These are phyloP conservation scores for Zhuqinia jingwanae DNA, from an alignment of 2,888 invertebrate species.

Conservation along the genomic window DNA sequence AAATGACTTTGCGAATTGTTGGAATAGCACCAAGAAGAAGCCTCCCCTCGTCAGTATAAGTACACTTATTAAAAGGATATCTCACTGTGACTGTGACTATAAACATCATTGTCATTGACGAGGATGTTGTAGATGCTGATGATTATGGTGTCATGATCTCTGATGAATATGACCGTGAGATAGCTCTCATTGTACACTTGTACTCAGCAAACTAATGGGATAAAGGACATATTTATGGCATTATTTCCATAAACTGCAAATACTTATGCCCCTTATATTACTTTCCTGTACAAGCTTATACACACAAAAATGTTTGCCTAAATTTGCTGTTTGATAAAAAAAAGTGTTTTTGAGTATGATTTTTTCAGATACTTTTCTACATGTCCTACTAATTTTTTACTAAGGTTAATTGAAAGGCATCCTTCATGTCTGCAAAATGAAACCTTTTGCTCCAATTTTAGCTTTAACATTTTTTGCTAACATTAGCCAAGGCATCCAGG, in stretches of 20 bases:
- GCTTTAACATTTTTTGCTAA: neutral
- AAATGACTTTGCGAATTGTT: constrained; percentile 30
- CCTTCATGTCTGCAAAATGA: constrained; percentile 22
- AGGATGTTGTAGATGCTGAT: neutral
- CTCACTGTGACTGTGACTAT: neutral
- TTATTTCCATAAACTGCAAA: constrained; percentile 9
- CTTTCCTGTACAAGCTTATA: neutral
- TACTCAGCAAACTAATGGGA: neutral
- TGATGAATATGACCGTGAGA: constrained; percentile 31
- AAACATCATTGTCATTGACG: constrained; percentile 17
- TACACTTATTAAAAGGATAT: constrained; percentile 40
- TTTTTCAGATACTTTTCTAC: neutral
- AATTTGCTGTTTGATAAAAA: neutral
- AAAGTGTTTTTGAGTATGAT: neutral
- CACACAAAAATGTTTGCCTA: neutral
- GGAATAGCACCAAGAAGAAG: constrained; percentile 18
- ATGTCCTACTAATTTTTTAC: constrained; percentile 2
- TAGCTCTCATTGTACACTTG: neutral
- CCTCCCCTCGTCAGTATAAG: neutral
- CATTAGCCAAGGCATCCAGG: neutral
- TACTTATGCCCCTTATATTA: neutral
- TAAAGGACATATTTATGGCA: constrained; percentile 1
- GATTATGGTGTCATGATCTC: constrained; percentile 36
- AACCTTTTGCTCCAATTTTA: neutral
- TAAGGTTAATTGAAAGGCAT: constrained; percentile 44